These are phyloP conservation scores for Mystacornis crossleyi DNA, from an alignment of 2,113 vertebrate genomes.

Conservation along the genomic window DNA sequence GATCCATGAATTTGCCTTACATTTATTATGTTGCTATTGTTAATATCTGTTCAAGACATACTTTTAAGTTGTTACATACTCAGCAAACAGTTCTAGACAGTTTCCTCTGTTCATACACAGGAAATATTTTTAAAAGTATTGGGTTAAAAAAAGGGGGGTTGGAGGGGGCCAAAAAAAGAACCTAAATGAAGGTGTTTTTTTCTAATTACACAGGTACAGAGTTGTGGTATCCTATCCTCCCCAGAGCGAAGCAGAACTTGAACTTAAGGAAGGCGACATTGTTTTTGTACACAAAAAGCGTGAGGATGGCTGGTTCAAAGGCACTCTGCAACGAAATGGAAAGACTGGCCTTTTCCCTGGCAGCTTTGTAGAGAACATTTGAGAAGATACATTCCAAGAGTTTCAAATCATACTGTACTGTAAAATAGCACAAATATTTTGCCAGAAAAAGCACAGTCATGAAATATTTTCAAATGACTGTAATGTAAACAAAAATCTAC, in stretches of 20 bases:
- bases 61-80: neutral
- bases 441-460: constrained; percentile 61
- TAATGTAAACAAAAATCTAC: constrained; percentile 36
- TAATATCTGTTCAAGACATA: neutral
- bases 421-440: constrained; percentile 72
- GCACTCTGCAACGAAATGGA: constrained; percentile 95
- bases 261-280: constrained; percentile 98
- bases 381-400: constrained; percentile 52
- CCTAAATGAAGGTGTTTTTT: neutral
- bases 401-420: constrained; percentile 7
- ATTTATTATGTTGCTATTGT: neutral
- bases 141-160: rapidly evolving
- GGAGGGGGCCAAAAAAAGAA: neutral
- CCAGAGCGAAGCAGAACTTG: constrained; percentile 97
- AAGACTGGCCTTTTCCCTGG: constrained; percentile 96
- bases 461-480: constrained; percentile 47
- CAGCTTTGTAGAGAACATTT: constrained; percentile 97
- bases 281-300: constrained; percentile 97
- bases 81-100: neutral
- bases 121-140: neutral
- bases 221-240: constrained; percentile 98
- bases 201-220: constrained; percentile 82
- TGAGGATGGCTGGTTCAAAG: constrained; percentile 99
- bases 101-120: neutral
- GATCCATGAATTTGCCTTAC: neutral